Conservation (phyloP, 2,113 vertebrate species). For the Daboia siamensis region DNA sequence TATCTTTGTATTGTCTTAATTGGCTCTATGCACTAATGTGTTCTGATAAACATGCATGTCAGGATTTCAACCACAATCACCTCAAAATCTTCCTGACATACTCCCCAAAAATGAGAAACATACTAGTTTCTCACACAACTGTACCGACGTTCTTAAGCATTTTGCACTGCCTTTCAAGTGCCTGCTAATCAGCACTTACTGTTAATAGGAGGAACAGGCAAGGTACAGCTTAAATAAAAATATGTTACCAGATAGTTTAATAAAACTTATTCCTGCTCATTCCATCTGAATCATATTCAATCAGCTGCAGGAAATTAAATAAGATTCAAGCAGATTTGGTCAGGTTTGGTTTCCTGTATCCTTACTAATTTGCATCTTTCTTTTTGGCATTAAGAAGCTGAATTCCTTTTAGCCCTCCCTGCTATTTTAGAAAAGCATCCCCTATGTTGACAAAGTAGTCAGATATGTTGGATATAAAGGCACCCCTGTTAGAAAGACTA, state of each 20-base stretch:
- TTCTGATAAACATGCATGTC: not conserved
- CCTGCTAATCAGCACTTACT: not conserved
- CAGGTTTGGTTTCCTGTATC: conserved; percentile 7
- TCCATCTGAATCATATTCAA: not conserved
- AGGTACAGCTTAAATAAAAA: not conserved
- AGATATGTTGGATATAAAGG: conserved; percentile 43
- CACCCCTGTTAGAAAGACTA: conserved; percentile 26
- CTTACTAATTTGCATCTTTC: not conserved
- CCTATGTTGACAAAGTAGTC: conserved; percentile 29
- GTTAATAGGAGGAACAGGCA: not conserved
- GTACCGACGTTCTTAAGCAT: not conserved
- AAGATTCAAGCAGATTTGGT: conserved; percentile 11
- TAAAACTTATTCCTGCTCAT: not conserved
- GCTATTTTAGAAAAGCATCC: conserved; percentile 6
- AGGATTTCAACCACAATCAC: not conserved
- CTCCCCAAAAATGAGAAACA: not conserved
- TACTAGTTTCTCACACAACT: not conserved
- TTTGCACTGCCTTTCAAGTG: not conserved
- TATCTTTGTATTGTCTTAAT: not conserved
- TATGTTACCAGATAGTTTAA: not conserved
- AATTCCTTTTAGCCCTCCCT: conserved; percentile 19
- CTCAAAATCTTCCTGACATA: not conserved
- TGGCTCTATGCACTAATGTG: not conserved
- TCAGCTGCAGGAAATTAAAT: not conserved
- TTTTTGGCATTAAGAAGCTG: conserved; percentile 8